Base-by-base conservation (phyloP, 2,113 vertebrate genomes). In the Candoia aspera region DNA sequence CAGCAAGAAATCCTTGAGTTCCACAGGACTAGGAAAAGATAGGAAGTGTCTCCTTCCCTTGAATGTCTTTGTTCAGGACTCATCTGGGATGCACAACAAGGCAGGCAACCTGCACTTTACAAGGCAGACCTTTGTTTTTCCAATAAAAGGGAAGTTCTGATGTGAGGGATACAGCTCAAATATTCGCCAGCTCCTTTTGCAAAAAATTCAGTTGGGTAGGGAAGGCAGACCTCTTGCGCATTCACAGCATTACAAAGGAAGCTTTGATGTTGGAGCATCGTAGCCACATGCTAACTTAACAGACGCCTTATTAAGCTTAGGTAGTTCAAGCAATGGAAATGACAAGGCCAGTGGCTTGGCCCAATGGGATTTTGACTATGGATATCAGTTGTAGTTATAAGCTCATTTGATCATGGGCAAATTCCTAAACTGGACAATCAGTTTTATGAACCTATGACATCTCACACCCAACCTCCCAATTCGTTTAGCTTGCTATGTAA, bases 61-160 rank as follows among this genome's bases (percentile, higher is more conserved):
- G 24, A 92, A 92, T 87, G 24, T 55, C 58, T 86, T 55, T 57
- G 94, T 13, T 94, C 92, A 23, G 53, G 42, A 58, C 92, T 93
- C 49, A 87, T 91, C 94, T 90, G 60, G 83, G 84, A 93, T 86
- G 91, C 60, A 49, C n/a, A 91, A 73, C n/a, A 86, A 19, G 6
- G 88, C 46, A 79, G 93, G 93, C 91, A 92, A 91, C 53, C 53
- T 88, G 57, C 42, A 90, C 93, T 91, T 90, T 88, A 93, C 17
- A 58, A 85, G 54, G 91, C 49, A 29, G 9, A 4, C 88, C 79
- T 93, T 95, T 93, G 2, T 58, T 57, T 90, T 12, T 84, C 58
- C 88, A 92, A 24, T 64, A 83, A 93, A 94, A 59, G 79, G 90
- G 95, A 93, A 21, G 17, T 24, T 55, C 90, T 95, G 93, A 94